Conservation (phyloP, 2,113 vertebrate genomes). For the Vimba vimba region DNA sequence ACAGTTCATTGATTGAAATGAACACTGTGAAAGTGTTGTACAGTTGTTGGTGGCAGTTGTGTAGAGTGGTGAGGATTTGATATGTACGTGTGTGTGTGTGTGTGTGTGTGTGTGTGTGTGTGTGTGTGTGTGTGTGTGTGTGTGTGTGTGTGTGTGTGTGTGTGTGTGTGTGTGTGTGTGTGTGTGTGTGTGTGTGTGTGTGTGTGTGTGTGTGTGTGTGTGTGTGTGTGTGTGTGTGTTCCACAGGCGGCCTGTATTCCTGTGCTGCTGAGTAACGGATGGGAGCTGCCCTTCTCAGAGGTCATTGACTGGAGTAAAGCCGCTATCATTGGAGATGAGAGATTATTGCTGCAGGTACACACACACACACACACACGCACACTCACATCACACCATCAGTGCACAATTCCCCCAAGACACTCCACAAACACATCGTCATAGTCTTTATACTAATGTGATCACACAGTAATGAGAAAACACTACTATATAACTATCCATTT, state of each 20-base stretch:
- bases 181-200: constrained; percentile 14
- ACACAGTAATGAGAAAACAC: not conserved
- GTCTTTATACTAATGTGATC: not conserved
- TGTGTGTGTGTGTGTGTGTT: constrained; percentile 3
- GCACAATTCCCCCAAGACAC: not conserved
- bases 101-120: constrained; percentile 25
- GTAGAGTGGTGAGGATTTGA: constrained; percentile 7
- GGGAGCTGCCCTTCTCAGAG: constrained; percentile 82
- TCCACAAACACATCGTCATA: not conserved
- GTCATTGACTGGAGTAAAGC: constrained; percentile 83
- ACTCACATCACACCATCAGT: not conserved
- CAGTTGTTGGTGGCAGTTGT: constrained; percentile 17
- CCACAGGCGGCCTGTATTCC: constrained; percentile 79
- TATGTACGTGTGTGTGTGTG: not conserved
- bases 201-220: constrained; percentile 25
- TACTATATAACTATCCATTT: not conserved
- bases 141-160: constrained; percentile 22
- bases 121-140: constrained; percentile 25
- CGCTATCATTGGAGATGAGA: constrained; percentile 77
- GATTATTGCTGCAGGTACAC: constrained; percentile 78
- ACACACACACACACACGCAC: constrained; percentile 29
- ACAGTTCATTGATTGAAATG: constrained; percentile 20
- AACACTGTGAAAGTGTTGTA: constrained; percentile 12
- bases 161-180: constrained; percentile 19
- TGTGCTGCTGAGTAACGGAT: constrained; percentile 81